Conservation (phyloP, 2,888 invertebrate genomes). For the Tetropium fuscum region DNA sequence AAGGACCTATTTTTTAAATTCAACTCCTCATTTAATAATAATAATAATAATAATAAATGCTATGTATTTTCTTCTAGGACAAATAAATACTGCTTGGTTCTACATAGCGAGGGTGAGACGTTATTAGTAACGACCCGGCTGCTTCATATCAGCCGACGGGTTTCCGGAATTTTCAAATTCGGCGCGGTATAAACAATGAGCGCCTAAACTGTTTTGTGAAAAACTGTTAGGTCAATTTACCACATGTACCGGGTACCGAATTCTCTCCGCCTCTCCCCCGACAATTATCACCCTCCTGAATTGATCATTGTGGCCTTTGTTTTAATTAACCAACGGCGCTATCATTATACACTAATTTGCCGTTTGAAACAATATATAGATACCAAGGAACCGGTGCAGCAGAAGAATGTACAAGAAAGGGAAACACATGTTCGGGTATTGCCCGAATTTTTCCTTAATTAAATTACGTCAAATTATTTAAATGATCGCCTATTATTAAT, state of each 20-base stretch:
- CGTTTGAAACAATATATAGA: slow-evolving; percentile 44
- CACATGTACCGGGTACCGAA: not conserved
- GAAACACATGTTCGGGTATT: slow-evolving; percentile 35
- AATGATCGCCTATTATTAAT: slow-evolving; percentile 11
- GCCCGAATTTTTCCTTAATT: slow-evolving; percentile 31
- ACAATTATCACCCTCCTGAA: slow-evolving; percentile 45
- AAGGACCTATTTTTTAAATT: too few relatives aligned
- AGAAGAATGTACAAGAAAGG: slow-evolving; percentile 28
- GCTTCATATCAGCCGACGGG: too few relatives aligned
- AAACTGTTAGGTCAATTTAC: slow-evolving; percentile 1
- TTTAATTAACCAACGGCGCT: slow-evolving; percentile 46
- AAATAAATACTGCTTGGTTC: too few relatives aligned
- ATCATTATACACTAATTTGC: slow-evolving; percentile 49
- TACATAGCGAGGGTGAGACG: too few relatives aligned
- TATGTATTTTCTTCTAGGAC: too few relatives aligned
- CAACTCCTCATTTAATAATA: too few relatives aligned
- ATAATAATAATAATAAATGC: too few relatives aligned
- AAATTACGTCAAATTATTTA: slow-evolving; percentile 21
- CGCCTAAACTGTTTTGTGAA: too few relatives aligned
- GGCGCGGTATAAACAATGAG: too few relatives aligned
- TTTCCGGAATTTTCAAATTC: too few relatives aligned
- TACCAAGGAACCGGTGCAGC: slow-evolving; percentile 16
- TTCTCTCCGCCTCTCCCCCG: slow-evolving; percentile 37
- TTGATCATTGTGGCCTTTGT: slow-evolving; percentile 39
- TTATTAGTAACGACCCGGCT: too few relatives aligned